These are phyloP conservation scores for Limnephilus marmoratus DNA, from an alignment of 2,888 invertebrate genomes.

Conservation along the genomic window DNA sequence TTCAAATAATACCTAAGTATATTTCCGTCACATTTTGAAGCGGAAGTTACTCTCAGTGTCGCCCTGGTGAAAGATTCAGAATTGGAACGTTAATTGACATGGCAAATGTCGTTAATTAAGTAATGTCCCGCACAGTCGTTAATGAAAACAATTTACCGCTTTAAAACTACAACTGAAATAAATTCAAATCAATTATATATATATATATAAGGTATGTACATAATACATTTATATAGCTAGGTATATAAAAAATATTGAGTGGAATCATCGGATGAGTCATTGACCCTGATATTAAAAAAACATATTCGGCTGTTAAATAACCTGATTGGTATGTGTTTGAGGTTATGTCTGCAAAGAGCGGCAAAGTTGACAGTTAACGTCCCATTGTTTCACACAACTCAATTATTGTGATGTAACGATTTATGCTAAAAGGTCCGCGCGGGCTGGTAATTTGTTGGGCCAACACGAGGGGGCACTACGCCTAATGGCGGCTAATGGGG, in stretches of 20 bases:
- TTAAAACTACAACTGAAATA: not conserved
- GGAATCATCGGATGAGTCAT: not conserved
- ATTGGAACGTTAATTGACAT: too few species aligned
- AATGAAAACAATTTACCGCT: too few species aligned
- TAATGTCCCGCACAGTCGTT: too few species aligned
- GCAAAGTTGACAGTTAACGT: conserved; percentile 10
- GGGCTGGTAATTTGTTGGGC: conserved; percentile 46
- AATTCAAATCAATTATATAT: not conserved
- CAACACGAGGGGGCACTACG: conserved; percentile 42
- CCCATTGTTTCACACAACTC: conserved; percentile 34
- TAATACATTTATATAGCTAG: not conserved
- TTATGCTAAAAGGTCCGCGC: conserved; percentile 37
- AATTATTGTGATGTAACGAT: conserved; percentile 40
- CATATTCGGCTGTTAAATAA: not conserved
- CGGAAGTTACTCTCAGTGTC: too few species aligned
- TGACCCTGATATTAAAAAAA: not conserved
- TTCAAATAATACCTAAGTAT: too few species aligned
- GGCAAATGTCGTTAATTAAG: not conserved
- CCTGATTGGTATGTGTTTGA: not conserved
- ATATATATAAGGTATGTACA: too few species aligned
- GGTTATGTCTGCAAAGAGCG: not conserved
- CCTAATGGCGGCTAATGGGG: conserved; percentile 54
- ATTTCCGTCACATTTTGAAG: too few species aligned
- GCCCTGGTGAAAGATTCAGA: too few species aligned
- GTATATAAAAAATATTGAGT: not conserved